These are phyloP conservation scores for Oryzias curvinotus DNA, from an alignment of 2,113 vertebrate genomes.

Conservation along the genomic window DNA sequence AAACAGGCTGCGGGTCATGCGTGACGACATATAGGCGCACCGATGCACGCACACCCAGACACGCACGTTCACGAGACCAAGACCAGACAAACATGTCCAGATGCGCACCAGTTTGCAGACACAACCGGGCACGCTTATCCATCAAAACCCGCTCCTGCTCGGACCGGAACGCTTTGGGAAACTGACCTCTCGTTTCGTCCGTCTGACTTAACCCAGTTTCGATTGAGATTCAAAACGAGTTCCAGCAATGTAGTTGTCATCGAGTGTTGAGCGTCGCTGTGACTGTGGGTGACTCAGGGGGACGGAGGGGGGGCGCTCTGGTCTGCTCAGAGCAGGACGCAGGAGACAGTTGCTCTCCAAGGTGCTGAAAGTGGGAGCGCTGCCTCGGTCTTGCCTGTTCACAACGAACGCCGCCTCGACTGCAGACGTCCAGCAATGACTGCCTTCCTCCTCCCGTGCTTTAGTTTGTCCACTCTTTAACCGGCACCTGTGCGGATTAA, in stretches of 20 bases:
- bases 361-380: constrained; percentile 69
- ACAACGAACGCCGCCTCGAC: constrained; percentile 33
- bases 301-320: constrained; percentile 1
- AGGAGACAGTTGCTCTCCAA: constrained; percentile 67
- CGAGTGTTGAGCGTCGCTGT: constrained; percentile 27
- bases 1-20: constrained; percentile 44
- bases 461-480: constrained; percentile 28
- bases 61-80: constrained; percentile 1
- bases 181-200: constrained; percentile 15
- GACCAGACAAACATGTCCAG: constrained; percentile 10
- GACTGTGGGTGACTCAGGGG: constrained; percentile 44
- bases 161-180: neutral
- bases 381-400: constrained; percentile 34
- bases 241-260: constrained; percentile 11
- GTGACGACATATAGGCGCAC: constrained; percentile 22
- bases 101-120: constrained; percentile 4
- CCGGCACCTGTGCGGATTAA: constrained; percentile 46
- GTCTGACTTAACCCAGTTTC: neutral
- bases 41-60: neutral
- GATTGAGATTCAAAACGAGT: constrained; percentile 13
- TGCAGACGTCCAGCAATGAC: constrained; percentile 10
- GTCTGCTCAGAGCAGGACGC: constrained; percentile 52
- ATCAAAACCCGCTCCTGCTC: constrained; percentile 11
- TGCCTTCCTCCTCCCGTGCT: constrained; percentile 15
- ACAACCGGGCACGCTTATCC: constrained; percentile 2